Evolutionary conservation across 1,140 invertebrate species (phyloP).

Genomic region (Ctenoplectra terminalis): DNA sequence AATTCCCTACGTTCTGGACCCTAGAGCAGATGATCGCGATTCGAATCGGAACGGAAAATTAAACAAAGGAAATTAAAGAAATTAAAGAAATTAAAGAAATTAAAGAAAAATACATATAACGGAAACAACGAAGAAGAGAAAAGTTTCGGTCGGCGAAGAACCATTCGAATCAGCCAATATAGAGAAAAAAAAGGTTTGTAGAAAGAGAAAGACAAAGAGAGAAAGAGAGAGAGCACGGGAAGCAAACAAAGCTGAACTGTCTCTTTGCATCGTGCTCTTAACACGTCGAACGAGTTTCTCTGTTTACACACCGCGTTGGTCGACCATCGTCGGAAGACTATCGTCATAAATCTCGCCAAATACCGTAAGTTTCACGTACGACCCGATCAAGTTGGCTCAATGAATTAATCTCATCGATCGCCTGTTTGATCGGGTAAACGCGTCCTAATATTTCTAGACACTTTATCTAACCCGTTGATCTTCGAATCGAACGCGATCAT

Average conservation of each 20-base stretch:
- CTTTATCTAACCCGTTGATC: background rate
- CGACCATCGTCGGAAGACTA: constrained; percentile 1
- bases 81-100: constrained; percentile 1
- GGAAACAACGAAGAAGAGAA: background rate
- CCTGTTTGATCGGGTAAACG: background rate
- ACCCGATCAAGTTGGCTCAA: background rate
- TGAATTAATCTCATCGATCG: background rate
- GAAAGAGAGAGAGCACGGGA: background rate
- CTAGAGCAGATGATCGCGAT: constrained; percentile 26
- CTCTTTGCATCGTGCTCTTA: constrained; percentile 18
- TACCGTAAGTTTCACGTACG: constrained; percentile 7
- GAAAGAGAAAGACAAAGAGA: constrained; percentile 9
- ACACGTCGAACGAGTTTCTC: constrained; percentile 34
- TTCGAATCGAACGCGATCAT: background rate
- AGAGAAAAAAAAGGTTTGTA: background rate
- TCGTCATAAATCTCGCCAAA: constrained; percentile 16
- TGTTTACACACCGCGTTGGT: constrained; percentile 25
- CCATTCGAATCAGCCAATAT: background rate
- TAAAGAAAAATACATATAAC: background rate
- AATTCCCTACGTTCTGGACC: constrained; percentile 64
- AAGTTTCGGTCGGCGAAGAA: background rate
- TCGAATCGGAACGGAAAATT: background rate
- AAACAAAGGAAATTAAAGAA: background rate
- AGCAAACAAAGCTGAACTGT: constrained; percentile 7
- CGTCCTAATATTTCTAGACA: background rate